These are phyloP conservation scores for Platalea minor DNA, from an alignment of 2,797 vertebrate species.

Conservation along the genomic window DNA sequence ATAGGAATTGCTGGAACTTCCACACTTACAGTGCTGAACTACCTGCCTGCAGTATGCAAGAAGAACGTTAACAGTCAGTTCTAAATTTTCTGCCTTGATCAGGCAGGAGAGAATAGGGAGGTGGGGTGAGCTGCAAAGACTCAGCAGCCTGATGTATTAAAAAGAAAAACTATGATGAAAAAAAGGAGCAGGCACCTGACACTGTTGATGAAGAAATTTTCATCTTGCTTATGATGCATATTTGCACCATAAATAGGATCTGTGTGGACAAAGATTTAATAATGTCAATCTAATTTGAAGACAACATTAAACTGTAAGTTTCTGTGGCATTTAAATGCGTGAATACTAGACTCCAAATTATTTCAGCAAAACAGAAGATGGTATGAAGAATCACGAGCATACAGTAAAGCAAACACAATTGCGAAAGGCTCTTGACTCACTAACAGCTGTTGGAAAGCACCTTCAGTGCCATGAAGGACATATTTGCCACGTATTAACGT, in stretches of 20 bases:
- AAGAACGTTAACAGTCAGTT: not conserved
- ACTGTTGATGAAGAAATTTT: not conserved
- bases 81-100: not conserved
- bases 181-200: not conserved
- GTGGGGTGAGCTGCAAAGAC: not conserved
- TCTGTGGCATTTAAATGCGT: not conserved
- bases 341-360: not conserved
- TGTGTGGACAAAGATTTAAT: not conserved
- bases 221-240: not conserved
- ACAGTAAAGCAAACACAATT: not conserved
- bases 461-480: not conserved
- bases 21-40: not conserved
- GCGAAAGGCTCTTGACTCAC: not conserved
- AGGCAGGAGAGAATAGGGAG: not conserved
- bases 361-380: not conserved
- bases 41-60: not conserved
- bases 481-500: not conserved
- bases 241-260: not conserved
- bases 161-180: not conserved
- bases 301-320: not conserved
- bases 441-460: not conserved
- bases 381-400: not conserved
- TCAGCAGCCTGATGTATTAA: not conserved
- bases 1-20: not conserved
- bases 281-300: not conserved